Evolutionary conservation across 2,797 vertebrate genomes (phyloP), one percentile per base, ranked within the genome.

Genomic region (Borostomias antarcticus): DNA sequence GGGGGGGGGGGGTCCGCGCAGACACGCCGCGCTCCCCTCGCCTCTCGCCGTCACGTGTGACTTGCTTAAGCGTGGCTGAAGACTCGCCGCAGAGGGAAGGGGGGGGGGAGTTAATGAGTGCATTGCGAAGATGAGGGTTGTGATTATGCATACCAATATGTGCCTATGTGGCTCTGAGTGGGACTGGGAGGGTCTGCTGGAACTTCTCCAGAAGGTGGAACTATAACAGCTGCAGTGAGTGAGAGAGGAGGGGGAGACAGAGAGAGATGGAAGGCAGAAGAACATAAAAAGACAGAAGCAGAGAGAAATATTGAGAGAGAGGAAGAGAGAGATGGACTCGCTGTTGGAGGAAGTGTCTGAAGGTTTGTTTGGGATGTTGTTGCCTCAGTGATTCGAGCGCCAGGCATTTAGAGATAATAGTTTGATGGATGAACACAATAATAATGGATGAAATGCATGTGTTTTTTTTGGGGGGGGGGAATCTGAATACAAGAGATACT

Each of bases 161-260:
- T 48, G n/a, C 43, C 59, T 62, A 21, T n/a, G 23, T 13, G 64
- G 56, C 45, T 17, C 40, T 5, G 40, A 5, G 40, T 59, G 45
- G 19, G 53, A 53, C 51, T 21, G 35, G 15, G 52, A 32, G 21
- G 26, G 43, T 59, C 35, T 43, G 37, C 58, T 59, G 25, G 58
- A 59, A 25, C 51, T 45, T 56, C 50, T 64, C 63, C 58, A 60
- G 64, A 67, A 62, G 32, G 28, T 59, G 48, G 64, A 68, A 45
- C 15, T 17, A 45, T 54, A 63, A 57, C 52, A 60, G 48, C 50
- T 17, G 63, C 53, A 43, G 5, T 9, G 47, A 10, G 5, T 19
- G 48, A 8, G 21, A 51, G 48, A 50, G 48, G 5, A 51, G 48
- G 10, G 21, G 21, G 48, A 50, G 48, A 50, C 5, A 25, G 48